Base-by-base conservation (phyloP, 2,113 vertebrate species). In the Laticauda colubrina region DNA sequence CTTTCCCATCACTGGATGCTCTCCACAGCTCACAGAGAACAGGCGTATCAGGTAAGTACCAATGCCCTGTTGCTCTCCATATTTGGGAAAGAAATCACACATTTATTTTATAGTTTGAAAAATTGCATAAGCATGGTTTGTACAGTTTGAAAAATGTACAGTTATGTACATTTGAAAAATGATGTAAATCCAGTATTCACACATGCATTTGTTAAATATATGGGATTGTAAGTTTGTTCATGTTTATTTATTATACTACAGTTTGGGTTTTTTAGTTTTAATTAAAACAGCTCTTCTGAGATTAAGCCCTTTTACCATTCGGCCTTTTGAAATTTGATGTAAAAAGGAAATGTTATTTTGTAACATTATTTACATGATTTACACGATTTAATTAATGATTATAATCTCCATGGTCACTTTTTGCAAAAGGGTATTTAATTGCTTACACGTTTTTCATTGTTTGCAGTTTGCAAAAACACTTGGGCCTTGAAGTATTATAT, bases 371-470 rank as follows among this genome's bases (percentile, higher is more conserved):
- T 98, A 98, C 97, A 97, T 97, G 89, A 97, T 97, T 98, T 97
- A 98, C 97, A 97, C 97, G 89, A 97, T 97, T 97, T 98, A 98
- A 98, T 98, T 98, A 98, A 97, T 98, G 97, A 98, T 97, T 97
- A 94, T 97, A 97, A 97, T 98, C 97, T 98, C 97, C 93, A 94
- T 97, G 97, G 97, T 97, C 96, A 96, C 96, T 98, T 90, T 98
- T 97, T 97, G 91, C 96, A 97, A 97, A 98, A 97, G 95, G 98
- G 75, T 96, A 96, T 97, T 98, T 98, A 98, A 97, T 97, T 96
- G 95, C 95, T 97, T 97, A 96, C 96, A 96, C 93, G 89, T 93
- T 98, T 97, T 97, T 96, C 96, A 95, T 96, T 57, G 98, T 98
- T 98, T 98, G 96, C 97, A 97, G 97, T 98, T 98, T 98, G 88